phyloP scores from a whole-genome alignment of 2,797 vertebrate genomes.

The Prionace glauca region DNA sequence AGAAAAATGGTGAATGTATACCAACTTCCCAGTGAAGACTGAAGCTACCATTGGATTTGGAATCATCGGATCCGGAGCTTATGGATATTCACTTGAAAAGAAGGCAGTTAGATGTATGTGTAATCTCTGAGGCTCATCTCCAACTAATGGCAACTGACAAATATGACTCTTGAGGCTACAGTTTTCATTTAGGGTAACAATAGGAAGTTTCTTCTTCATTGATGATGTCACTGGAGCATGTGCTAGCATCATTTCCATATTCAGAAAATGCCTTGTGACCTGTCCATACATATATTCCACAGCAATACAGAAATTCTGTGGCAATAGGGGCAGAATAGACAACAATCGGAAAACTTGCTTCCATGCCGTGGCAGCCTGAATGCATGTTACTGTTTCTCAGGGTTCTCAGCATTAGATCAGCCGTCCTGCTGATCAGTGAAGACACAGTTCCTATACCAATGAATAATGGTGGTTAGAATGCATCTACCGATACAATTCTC shows the following conservation, averaged over 20 bases:
- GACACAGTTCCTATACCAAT: background rate
- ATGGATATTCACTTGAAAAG: background rate
- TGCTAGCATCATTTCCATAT: background rate
- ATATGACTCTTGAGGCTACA: background rate
- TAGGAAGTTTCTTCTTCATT: background rate
- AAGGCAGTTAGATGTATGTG: background rate
- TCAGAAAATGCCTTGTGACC: background rate
- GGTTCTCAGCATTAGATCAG: background rate
- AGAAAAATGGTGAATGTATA: background rate
- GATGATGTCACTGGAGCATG: background rate
- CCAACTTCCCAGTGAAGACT: background rate
- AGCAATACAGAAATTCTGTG: background rate
- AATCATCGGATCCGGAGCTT: background rate
- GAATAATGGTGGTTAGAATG: background rate
- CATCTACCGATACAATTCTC: background rate
- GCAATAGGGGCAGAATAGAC: background rate
- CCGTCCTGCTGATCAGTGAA: background rate
- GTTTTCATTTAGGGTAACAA: background rate
- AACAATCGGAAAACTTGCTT: background rate
- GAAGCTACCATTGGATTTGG: background rate
- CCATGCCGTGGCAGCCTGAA: background rate
- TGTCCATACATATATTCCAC: background rate
- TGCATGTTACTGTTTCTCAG: background rate
- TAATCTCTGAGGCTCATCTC: background rate
- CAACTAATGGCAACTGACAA: background rate